Base-by-base conservation (phyloP, 2,797 vertebrate genomes). In the Melanotaenia maccullochi region DNA sequence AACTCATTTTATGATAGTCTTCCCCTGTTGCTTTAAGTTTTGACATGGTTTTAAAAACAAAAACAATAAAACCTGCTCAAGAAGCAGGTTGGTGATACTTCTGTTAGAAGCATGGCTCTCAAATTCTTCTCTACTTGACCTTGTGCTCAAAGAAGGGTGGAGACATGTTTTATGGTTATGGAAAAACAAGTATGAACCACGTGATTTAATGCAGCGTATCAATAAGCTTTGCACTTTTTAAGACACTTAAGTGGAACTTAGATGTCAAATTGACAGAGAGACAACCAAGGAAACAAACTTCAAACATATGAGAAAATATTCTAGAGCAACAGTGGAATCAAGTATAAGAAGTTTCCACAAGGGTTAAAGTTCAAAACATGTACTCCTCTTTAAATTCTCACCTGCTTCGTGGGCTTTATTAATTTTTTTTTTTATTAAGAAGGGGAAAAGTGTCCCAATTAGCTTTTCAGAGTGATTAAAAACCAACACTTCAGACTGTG, bases 51-150 rank as follows among this genome's bases (percentile, higher is more conserved):
- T 42, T 18, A 18, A n/a, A 63, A 51, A 66, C 47, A n/a, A 49
- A 42, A 49, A n/a, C 18, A 9, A 3, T 1, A 11, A 54, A 66
- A 63, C 20, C 7, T 1, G 9, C 36, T 60, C 3, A 25, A 52
- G 11, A 42, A 6, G 36, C 13, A 20, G 7, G 20, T 14, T 14
- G 22, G 18, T 36, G 56, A 32, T 57, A 7, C 12, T 12, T 14
- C 42, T 24, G 35, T 9, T 16, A 51, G 25, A 38, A 11, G 20
- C 24, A 52, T 38, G 59, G 33, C 60, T 59, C n/a, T 64, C 12
- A 60, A 64, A 71, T 55, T 33, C 18, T 4, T 62, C 4, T 3
- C n/a, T 32, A 20, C 13, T 13, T 52, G 68, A 65, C 64, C 44
- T 32, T 20, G 36, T 54, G 52, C 9, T 16, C 5, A 32, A n/a